Conservation (phyloP, 2,797 vertebrate species). For the Diplodus puntazzo region DNA sequence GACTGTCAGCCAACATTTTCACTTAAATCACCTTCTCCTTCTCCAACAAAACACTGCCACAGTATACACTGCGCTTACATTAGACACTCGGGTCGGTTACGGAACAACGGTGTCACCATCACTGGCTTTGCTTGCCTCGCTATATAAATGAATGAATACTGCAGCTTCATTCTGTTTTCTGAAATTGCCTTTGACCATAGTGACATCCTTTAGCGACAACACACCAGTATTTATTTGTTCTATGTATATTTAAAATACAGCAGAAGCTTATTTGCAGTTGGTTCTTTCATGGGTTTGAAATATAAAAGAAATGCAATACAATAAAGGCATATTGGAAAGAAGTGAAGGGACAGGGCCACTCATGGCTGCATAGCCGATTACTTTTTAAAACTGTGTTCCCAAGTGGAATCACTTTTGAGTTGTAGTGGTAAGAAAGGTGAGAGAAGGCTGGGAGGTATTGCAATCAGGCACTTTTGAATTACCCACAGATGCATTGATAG, state of each 20-base stretch:
- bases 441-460: slow-evolving; percentile 3
- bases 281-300: too few species aligned
- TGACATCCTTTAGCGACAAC: background rate
- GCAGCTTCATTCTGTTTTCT: slow-evolving; percentile 7
- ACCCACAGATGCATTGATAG: background rate
- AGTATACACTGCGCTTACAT: slow-evolving; percentile 10
- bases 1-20: slow-evolving; percentile 50
- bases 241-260: background rate
- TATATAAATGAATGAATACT: background rate
- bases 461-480: slow-evolving; percentile 23
- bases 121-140: background rate
- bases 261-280: background rate
- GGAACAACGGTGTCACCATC: background rate
- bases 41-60: background rate
- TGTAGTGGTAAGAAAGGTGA: background rate
- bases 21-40: slow-evolving; percentile 33
- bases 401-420: background rate
- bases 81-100: background rate
- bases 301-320: background rate
- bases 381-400: background rate
- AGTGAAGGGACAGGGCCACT: background rate
- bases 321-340: background rate
- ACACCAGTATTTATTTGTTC: background rate
- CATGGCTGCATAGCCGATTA: background rate
- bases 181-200: slow-evolving; percentile 6